A percentile compares a stretch with the other conserved stretches of the same genome.
These are phyloP conservation scores for Spilosoma lubricipeda DNA, from an alignment of 2,888 invertebrate genomes.

Conservation along the genomic window DNA sequence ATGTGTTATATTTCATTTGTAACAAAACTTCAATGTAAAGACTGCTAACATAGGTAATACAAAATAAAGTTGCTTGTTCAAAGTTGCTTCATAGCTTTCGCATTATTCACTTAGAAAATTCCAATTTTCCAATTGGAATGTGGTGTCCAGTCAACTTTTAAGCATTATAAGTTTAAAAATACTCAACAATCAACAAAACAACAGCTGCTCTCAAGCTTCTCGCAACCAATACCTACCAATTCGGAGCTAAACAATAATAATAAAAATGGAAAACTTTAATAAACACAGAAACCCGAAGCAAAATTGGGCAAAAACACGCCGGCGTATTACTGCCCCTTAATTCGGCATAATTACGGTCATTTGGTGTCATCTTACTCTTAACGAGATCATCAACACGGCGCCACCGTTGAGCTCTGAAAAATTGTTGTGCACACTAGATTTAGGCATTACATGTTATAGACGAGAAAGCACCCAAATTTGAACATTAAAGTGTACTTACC, in stretches of 20 bases:
- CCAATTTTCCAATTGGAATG: no score
- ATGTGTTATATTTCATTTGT: no score
- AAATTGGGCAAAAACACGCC: slow-evolving; percentile 73
- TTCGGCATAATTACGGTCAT: slow-evolving; percentile 82
- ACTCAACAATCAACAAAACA: slow-evolving; percentile 8
- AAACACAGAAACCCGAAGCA: slow-evolving; percentile 72
- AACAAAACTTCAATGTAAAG: no score
- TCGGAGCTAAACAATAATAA: slow-evolving; percentile 66
- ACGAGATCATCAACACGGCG: slow-evolving; percentile 74
- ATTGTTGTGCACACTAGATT: slow-evolving; percentile 40
- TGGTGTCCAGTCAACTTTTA: background rate
- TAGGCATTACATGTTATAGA: background rate
- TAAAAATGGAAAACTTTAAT: slow-evolving; percentile 80
- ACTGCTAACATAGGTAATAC: no score
- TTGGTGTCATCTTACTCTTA: slow-evolving; percentile 83
- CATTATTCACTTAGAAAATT: no score
- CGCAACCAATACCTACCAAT: slow-evolving; percentile 61
- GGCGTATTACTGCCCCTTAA: slow-evolving; percentile 73
- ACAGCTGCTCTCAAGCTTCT: slow-evolving; percentile 25
- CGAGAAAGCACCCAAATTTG: background rate
- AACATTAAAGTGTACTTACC: background rate
- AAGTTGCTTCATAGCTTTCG: no score
- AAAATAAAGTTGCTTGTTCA: no score
- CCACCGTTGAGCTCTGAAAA: slow-evolving; percentile 54
- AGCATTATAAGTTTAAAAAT: background rate